Evolutionary conservation across 2,113 vertebrate species (phyloP), one percentile per base, ranked within the genome.

Genomic region (Pholis gunnellus): DNA sequence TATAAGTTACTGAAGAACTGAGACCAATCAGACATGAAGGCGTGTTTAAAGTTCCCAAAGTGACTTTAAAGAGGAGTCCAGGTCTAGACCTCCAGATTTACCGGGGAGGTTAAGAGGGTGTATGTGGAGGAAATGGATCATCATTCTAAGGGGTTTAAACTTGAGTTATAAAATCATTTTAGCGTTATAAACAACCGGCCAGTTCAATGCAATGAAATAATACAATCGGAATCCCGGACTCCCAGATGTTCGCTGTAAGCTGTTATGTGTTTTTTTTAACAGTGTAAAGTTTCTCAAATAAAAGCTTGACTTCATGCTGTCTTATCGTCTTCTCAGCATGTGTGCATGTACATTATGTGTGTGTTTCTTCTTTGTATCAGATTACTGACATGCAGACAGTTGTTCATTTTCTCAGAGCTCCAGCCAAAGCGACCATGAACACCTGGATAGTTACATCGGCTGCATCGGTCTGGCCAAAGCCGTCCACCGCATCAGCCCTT

Each of bases 1-100:
- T 93, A 92, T 94, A 91, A 91, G 94, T 96, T 95, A 94, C 95
- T 93, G 88, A 90, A 94, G 95, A 92, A 94, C 95, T 92, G 76
- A 87, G 91, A 92, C 93, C 95, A 96, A 94, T 94, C 90, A 87
- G 89, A 88, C 84, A 89, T 93, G 92, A 94, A 91, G 93, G 93
- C 85, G 88, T 94, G 91, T 95, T 93, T 92, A 93, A 95, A 94
- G 91, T 91, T 87, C 6, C 82, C 89, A 92, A 92, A 91, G 86
- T 87, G 87, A 89, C 81, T 79, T 83, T 90, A 88, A 84, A 88
- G 83, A 78, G 66, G 69, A 73, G 69, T 82, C 52, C 82, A 64
- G 79, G 83, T 82, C 82, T 77, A 76, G 81, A 64, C 61, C 40
- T 85, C 44, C 52, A 57, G 29, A 60, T 84, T 61, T 72, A 65